Evolutionary conservation across 1,140 invertebrate genomes (phyloP).

Genomic region (Panulirus ornatus): DNA sequence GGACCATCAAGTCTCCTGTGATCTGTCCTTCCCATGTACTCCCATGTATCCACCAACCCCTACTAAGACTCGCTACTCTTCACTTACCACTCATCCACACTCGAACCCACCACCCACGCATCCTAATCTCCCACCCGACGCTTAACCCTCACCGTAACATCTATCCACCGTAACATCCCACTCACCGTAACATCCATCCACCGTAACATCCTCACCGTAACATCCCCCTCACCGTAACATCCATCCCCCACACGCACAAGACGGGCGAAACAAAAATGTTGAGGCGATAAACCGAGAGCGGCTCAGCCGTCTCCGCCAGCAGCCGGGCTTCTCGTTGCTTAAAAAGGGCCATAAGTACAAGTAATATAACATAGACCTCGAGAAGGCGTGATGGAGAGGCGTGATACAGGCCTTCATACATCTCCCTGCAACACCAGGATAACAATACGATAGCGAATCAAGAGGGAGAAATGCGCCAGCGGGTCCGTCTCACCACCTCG

Average conservation of each 20-base stretch:
- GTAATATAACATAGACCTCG: constrained; percentile 13
- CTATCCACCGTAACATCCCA: neutral
- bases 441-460: constrained; percentile 31
- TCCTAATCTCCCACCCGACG: no score
- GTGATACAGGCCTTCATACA: constrained; percentile 26
- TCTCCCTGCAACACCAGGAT: constrained; percentile 15
- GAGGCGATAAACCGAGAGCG: neutral
- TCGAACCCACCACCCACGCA: no score
- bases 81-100: no score
- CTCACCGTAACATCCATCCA: neutral
- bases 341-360: constrained; percentile 7
- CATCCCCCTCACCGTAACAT: neutral
- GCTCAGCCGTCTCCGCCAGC: neutral
- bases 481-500: neutral
- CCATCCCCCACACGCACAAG: neutral
- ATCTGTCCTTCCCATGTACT: no score
- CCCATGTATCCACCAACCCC: no score
- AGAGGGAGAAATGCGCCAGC: neutral
- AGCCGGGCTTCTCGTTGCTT: neutral
- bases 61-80: no score
- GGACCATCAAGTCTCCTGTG: no score
- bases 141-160: neutral
- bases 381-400: constrained; percentile 40
- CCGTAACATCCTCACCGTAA: neutral
- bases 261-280: neutral